A percentile compares a stretch with the other conserved stretches of the same genome.
These are phyloP conservation scores for Asarcornis scutulata DNA, from an alignment of 2,113 vertebrate species.

Conservation along the genomic window DNA sequence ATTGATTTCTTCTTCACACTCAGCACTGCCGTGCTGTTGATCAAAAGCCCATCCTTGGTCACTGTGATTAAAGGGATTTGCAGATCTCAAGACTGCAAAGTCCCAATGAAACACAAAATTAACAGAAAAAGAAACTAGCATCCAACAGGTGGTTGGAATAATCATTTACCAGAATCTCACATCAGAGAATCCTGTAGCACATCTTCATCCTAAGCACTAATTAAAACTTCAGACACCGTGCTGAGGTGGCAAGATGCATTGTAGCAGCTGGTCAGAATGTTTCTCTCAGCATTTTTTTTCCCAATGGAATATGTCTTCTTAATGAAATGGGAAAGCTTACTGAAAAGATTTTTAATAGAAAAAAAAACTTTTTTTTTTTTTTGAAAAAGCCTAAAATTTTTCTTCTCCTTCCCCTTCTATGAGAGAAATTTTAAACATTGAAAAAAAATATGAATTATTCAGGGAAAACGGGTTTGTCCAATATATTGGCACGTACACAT, in stretches of 20 bases:
- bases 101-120: background rate
- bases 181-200: accelerated
- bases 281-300: background rate
- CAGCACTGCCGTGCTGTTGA: background rate
- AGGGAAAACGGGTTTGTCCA: background rate
- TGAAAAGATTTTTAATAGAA: background rate
- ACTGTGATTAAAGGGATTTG: background rate
- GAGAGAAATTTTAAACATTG: background rate
- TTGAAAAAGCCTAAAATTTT: background rate
- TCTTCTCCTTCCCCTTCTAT: background rate
- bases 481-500: background rate
- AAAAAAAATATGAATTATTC: background rate
- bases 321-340: background rate
- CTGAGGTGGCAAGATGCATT: background rate
- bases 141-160: background rate
- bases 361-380: background rate
- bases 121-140: background rate
- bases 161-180: background rate
- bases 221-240: background rate
- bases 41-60: background rate
- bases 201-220: background rate
- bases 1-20: background rate
- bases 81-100: background rate
- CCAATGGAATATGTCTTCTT: background rate
- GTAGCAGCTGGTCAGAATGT: background rate